A percentile compares a stretch with the other conserved stretches of the same genome.
phyloP scores from a whole-genome alignment of 2,797 vertebrate genomes.

The Acestrorhynchus altus region DNA sequence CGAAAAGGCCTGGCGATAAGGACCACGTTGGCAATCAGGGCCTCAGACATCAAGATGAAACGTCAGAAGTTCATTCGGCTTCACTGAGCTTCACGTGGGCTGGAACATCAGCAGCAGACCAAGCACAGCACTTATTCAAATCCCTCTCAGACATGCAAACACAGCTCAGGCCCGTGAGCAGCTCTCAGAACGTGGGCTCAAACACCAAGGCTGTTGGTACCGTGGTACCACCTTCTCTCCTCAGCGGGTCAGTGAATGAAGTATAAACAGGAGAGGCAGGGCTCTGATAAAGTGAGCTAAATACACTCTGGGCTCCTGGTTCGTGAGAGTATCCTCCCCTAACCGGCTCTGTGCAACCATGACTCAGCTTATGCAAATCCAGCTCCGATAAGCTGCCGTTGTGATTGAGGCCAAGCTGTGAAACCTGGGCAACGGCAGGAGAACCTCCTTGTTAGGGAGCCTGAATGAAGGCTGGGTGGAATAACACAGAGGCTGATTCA shows the following conservation, averaged over 20 bases:
- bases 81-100: not conserved
- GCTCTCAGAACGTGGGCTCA: not conserved
- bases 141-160: not conserved
- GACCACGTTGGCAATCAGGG: slow-evolving; percentile 24
- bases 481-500: too few species aligned
- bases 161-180: not conserved
- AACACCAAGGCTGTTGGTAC: not conserved
- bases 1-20: slow-evolving; percentile 26
- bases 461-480: not conserved
- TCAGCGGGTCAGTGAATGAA: not conserved
- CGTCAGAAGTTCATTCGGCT: not conserved
- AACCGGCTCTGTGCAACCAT: not conserved
- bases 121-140: not conserved
- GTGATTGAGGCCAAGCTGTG: slow-evolving; percentile 9
- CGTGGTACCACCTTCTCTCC: not conserved
- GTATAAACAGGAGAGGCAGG: not conserved
- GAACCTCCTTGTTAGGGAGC: not conserved
- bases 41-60: not conserved
- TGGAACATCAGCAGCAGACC: too few species aligned
- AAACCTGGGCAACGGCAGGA: not conserved
- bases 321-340: too few species aligned
- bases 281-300: not conserved
- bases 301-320: not conserved
- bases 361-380: slow-evolving; percentile 17
- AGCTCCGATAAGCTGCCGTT: not conserved